phyloP scores from a whole-genome alignment of 2,888 invertebrate genomes.

The Salticus scenicus region DNA sequence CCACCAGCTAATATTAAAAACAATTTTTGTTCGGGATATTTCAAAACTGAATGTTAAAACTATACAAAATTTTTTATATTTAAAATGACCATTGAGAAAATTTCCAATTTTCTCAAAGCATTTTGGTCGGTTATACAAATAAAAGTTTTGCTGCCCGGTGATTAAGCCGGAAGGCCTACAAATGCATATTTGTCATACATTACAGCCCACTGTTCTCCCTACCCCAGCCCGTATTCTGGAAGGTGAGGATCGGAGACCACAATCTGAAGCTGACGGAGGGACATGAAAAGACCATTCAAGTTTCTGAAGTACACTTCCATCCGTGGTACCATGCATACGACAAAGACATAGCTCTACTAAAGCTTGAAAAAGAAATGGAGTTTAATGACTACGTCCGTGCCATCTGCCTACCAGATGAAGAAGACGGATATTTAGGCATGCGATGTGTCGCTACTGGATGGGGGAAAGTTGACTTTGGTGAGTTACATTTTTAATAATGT shows the following conservation, averaged over 20 bases:
- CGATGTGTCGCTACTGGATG: slow-evolving; percentile 86
- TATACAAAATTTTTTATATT: too few species aligned
- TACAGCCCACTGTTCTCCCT: slow-evolving; percentile 72
- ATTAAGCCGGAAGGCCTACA: slow-evolving; percentile 14
- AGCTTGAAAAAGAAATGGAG: slow-evolving; percentile 86
- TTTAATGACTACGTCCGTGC: slow-evolving; percentile 78
- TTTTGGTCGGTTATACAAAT: too few species aligned
- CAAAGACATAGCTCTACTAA: slow-evolving; percentile 83
- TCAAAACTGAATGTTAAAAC: too few species aligned
- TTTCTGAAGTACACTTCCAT: slow-evolving; percentile 72
- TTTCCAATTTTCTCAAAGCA: too few species aligned
- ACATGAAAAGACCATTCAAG: slow-evolving; percentile 78
- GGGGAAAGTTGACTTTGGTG: slow-evolving; percentile 79
- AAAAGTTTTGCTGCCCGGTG: neutral
- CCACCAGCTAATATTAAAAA: too few species aligned
- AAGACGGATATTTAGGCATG: slow-evolving; percentile 73
- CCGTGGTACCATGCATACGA: slow-evolving; percentile 73
- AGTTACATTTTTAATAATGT: slow-evolving; percentile 30
- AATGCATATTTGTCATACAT: slow-evolving; percentile 1
- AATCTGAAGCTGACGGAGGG: slow-evolving; percentile 84
- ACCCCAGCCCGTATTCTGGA: slow-evolving; percentile 73
- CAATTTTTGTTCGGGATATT: too few species aligned
- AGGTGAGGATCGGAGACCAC: slow-evolving; percentile 84
- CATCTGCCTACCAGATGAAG: slow-evolving; percentile 75
- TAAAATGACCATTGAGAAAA: too few species aligned